Base-by-base conservation (phyloP, 2,113 vertebrate species). In the Chlamydotis undulata region DNA sequence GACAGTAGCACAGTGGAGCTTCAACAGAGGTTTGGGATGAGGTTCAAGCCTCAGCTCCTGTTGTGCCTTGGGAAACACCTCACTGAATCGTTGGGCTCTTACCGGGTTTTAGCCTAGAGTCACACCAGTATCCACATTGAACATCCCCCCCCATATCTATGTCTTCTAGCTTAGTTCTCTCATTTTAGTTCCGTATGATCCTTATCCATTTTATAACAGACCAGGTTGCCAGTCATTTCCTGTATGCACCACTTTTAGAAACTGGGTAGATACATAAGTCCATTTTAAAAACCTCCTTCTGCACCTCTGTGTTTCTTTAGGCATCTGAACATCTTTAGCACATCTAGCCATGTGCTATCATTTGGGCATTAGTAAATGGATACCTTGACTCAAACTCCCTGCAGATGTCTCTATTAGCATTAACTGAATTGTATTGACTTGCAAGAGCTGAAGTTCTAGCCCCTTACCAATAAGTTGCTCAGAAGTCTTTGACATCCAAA, bases 251-350 rank as follows among this genome's bases (percentile, higher is more conserved):
- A 10, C 28, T 57, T 70, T 15, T 65, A 63, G 61, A 64, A 33
- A 28, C 14, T 1, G 12, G 2, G 19, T 10, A n/a, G 33, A 17
- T 75, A 9, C 2, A 1, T 7, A n/a, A 57, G 19, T 24, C 26
- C 17, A 57, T 25, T 29, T 64, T 4, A 76, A 76, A 47, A 45
- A 33, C n/a, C n/a, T 74, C 26, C 56, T 29, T 35, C 18, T 19
- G 29, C 15, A n/a, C 25, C 35, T 41, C 33, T 61, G 35, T 65
- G 60, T 59, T 74, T 41, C 76, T 83, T 65, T 5, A 60, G 60
- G 25, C 52, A 22, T 37, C 76, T 45, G 29, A 90, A 69, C 35
- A 26, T 39, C 71, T 89, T 78, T 52, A 35, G 35, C 35, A 35
- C 35, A 35, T 35, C 35, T 35, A 35, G 14, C 37, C 35, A n/a